phyloP scores from a whole-genome alignment of 2,113 vertebrate genomes.

The Promerops cafer region DNA sequence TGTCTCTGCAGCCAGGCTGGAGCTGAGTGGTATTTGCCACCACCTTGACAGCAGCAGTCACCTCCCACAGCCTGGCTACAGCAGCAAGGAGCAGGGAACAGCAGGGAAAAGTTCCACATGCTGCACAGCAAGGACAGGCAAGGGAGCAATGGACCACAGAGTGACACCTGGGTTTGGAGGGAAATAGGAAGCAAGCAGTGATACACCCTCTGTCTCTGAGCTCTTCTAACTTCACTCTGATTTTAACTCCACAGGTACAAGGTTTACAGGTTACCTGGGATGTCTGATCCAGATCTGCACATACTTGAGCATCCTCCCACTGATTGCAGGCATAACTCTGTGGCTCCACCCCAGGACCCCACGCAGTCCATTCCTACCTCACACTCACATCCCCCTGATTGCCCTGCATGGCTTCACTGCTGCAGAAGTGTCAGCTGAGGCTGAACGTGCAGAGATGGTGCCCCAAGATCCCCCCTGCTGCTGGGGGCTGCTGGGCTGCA shows the following conservation, averaged over 20 bases:
- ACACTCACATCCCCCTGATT: neutral
- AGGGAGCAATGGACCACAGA: neutral
- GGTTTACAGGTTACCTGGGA: neutral
- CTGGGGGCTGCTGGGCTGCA: neutral
- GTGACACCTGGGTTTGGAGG: neutral
- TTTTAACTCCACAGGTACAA: neutral
- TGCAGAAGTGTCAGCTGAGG: neutral
- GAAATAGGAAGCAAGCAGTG: neutral
- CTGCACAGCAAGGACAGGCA: neutral
- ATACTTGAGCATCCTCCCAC: neutral
- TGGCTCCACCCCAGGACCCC: neutral
- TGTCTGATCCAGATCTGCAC: neutral
- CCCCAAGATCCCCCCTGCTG: neutral
- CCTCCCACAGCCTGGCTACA: neutral
- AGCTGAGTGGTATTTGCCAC: neutral
- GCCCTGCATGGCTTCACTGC: fast-evolving
- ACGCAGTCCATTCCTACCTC: neutral
- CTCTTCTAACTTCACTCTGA: neutral
- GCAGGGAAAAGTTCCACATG: neutral
- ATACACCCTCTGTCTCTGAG: neutral
- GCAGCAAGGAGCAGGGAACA: neutral
- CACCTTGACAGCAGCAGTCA: fast-evolving
- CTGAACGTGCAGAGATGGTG: neutral
- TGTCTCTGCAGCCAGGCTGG: neutral
- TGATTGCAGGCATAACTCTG: neutral